Percentiles rank a stretch among this genome's conserved stretches.
phyloP scores from a whole-genome alignment of 2,888 invertebrate species.

The Fragum fragum region DNA sequence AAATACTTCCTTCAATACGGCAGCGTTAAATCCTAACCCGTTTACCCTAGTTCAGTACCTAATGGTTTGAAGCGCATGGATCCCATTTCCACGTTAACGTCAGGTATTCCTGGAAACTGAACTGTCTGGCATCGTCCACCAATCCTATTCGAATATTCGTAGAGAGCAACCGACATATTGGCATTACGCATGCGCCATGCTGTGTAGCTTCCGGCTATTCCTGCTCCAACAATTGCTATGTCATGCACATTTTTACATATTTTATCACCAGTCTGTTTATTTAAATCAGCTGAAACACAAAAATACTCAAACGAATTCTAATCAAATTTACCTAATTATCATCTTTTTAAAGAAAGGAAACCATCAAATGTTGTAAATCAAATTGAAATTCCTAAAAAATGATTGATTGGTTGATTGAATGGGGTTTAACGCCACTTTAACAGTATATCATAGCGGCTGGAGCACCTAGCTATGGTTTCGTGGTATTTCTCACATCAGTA shows the following conservation, averaged over 20 bases:
- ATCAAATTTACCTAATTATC: no score
- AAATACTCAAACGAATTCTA: not conserved
- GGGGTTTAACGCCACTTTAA: no score
- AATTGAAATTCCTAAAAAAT: no score
- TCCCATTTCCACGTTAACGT: conserved; percentile 62
- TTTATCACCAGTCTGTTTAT: not conserved
- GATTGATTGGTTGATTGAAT: no score
- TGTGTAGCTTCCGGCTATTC: conserved; percentile 56
- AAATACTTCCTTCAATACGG: no score
- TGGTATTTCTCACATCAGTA: no score
- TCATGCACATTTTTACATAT: conserved; percentile 34
- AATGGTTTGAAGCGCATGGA: conserved; percentile 53
- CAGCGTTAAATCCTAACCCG: no score
- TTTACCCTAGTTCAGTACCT: not conserved
- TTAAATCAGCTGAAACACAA: not conserved
- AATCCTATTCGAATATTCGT: conserved; percentile 59
- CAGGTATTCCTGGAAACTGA: conserved; percentile 49
- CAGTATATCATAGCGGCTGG: no score
- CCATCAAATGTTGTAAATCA: no score
- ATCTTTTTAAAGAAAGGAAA: no score
- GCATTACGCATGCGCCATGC: conserved; percentile 55
- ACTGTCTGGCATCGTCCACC: conserved; percentile 58
- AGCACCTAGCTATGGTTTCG: no score
- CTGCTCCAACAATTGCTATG: conserved; percentile 60
- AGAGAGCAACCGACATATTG: conserved; percentile 43